Evolutionary conservation across 2,888 invertebrate genomes (phyloP).

Genomic region (Eristalis intricaria): DNA sequence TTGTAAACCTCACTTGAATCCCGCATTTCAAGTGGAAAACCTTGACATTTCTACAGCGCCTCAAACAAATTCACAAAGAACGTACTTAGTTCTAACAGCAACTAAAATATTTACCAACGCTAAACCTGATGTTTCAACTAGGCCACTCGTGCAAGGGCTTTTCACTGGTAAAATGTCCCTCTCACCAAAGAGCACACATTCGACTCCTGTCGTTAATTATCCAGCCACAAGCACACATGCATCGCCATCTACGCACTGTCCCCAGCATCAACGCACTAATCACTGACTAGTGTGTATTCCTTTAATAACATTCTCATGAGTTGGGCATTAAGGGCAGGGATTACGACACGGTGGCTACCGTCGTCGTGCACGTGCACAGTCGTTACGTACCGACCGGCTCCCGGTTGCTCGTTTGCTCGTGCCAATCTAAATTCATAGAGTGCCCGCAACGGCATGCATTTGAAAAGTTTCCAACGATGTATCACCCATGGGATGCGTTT

Average conservation of each 20-base stretch:
- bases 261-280: not conserved
- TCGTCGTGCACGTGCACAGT: constrained; percentile 13
- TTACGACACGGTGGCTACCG: not conserved
- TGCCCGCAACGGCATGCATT: constrained; percentile 9
- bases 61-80: no score
- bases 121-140: no score
- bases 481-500: constrained; percentile 40
- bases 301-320: not conserved
- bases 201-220: not conserved
- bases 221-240: not conserved
- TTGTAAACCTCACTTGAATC: no score
- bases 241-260: not conserved
- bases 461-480: constrained; percentile 9
- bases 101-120: no score
- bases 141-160: not conserved
- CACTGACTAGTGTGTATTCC: not conserved
- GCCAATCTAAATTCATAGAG: constrained; percentile 37
- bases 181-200: not conserved
- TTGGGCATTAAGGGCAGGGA: not conserved
- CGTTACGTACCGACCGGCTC: not conserved
- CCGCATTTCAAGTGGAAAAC: no score
- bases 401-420: not conserved
- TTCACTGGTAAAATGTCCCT: not conserved
- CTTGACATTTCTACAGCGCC: no score
- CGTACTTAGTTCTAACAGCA: no score